Percentiles rank a stretch among this genome's conserved stretches.
phyloP scores from a whole-genome alignment of 2,888 invertebrate genomes.

The Lochmaea capreae region DNA sequence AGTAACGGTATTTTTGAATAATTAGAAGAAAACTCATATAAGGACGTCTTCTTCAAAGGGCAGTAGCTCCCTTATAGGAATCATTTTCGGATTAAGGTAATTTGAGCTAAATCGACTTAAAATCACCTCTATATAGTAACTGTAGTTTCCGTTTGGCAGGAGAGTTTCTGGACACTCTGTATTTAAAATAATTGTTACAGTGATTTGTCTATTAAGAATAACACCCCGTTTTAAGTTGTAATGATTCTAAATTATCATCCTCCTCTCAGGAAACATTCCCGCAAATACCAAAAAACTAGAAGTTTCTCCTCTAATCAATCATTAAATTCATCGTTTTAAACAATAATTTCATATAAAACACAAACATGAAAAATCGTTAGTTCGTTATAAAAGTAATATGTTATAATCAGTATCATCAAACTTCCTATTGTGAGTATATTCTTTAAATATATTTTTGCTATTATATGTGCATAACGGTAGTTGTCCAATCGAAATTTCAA shows the following conservation, averaged over 20 bases:
- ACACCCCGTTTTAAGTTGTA: too few relatives aligned
- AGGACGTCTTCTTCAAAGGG: too few relatives aligned
- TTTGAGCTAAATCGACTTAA: too few relatives aligned
- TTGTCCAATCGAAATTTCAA: conserved; percentile 48
- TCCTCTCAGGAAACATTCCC: neutral
- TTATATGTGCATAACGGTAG: conserved; percentile 60
- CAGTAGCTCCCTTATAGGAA: too few relatives aligned
- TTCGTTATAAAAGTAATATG: conserved; percentile 52
- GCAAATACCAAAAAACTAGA: neutral
- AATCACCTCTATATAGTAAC: too few relatives aligned
- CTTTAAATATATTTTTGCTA: conserved; percentile 60
- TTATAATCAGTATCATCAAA: conserved; percentile 61
- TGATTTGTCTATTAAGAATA: too few relatives aligned
- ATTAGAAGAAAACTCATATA: too few relatives aligned
- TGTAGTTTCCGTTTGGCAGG: too few relatives aligned
- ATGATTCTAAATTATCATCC: neutral
- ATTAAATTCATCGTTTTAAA: neutral
- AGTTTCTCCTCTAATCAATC: neutral
- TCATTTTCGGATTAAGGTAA: too few relatives aligned
- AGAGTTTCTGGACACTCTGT: too few relatives aligned
- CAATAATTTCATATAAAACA: neutral
- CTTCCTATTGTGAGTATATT: conserved; percentile 55
- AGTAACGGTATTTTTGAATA: too few relatives aligned
- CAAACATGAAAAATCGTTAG: conserved; percentile 36
- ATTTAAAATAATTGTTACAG: too few relatives aligned